Conservation (phyloP, 1,140 invertebrate genomes). For the Penaeus vannamei region DNA sequence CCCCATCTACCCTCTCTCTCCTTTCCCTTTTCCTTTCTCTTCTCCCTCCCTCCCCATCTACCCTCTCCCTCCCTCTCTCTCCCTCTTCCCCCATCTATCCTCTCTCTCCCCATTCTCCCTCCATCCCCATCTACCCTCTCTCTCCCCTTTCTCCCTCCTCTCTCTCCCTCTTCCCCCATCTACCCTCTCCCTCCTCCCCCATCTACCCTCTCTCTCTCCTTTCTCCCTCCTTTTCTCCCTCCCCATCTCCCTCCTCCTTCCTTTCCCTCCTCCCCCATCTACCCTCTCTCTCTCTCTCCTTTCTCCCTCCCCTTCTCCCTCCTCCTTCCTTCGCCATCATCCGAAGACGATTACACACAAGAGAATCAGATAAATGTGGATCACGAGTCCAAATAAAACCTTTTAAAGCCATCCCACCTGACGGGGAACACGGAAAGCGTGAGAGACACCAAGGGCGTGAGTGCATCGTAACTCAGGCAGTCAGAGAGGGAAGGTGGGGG, state of each 20-base stretch:
- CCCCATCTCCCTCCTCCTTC: no score
- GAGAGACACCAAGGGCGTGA: constrained; percentile 39
- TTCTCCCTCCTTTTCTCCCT: no score
- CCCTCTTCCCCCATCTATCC: no score
- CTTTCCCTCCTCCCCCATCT: neutral
- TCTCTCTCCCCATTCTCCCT: neutral
- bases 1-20: no score
- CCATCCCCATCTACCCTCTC: no score
- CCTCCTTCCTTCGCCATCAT: no score
- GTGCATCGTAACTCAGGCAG: constrained; percentile 29
- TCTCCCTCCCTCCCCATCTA: neutral
- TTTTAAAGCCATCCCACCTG: constrained; percentile 25
- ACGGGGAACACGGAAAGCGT: constrained; percentile 31
- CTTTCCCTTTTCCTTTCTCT: no score
- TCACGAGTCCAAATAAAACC: constrained; percentile 25
- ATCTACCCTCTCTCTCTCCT: no score
- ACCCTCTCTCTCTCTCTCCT: neutral
- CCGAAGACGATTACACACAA: neutral
- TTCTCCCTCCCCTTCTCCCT: neutral
- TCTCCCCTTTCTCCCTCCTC: neutral
- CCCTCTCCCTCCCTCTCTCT: neutral
- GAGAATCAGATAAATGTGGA: constrained; percentile 23
- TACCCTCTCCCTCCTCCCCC: no score
- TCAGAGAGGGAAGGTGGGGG: neutral
- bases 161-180: no score